Evolutionary conservation across 1,140 invertebrate species (phyloP).

Genomic region (Drosophila setifemur): DNA sequence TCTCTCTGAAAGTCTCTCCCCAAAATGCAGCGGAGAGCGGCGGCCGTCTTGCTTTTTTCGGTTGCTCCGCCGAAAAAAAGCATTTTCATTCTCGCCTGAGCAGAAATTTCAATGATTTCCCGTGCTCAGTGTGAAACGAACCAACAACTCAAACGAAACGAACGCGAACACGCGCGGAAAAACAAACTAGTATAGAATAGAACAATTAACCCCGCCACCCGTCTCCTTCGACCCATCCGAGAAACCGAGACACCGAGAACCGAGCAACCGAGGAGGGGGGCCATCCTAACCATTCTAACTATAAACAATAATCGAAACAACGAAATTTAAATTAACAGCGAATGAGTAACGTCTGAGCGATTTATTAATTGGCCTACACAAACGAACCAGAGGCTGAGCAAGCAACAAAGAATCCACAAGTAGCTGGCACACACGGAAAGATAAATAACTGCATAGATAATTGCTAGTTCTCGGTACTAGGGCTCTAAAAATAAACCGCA

Average conservation of each 20-base stretch:
- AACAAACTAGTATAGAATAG: conserved; percentile 41
- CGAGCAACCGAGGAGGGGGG: neutral
- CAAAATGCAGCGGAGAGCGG: conserved; percentile 14
- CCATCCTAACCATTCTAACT: conserved; percentile 28
- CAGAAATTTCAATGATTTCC: conserved; percentile 71
- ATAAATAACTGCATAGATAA: conserved; percentile 53
- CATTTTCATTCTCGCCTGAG: conserved; percentile 61
- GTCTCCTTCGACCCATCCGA: too few relatives aligned
- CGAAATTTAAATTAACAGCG: conserved; percentile 43
- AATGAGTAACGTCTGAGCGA: conserved; percentile 43
- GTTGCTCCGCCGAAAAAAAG: conserved; percentile 20
- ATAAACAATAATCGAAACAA: conserved; percentile 66
- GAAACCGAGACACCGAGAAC: neutral
- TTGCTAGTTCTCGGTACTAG: conserved; percentile 33
- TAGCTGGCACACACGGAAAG: conserved; percentile 49
- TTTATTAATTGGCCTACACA: conserved; percentile 33
- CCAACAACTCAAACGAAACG: conserved; percentile 78
- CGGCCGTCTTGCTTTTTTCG: conserved; percentile 4
- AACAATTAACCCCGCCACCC: conserved; percentile 44
- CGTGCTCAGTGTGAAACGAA: conserved; percentile 74
- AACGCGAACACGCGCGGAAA: conserved; percentile 67
- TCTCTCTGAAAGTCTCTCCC: conserved; percentile 9
- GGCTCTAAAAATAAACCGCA: conserved; percentile 27
- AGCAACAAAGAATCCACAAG: conserved; percentile 67
- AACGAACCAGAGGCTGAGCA: conserved; percentile 8